These are phyloP conservation scores for Melanotaenia trifasciata DNA, from an alignment of 2,797 vertebrate genomes.

Conservation along the genomic window DNA sequence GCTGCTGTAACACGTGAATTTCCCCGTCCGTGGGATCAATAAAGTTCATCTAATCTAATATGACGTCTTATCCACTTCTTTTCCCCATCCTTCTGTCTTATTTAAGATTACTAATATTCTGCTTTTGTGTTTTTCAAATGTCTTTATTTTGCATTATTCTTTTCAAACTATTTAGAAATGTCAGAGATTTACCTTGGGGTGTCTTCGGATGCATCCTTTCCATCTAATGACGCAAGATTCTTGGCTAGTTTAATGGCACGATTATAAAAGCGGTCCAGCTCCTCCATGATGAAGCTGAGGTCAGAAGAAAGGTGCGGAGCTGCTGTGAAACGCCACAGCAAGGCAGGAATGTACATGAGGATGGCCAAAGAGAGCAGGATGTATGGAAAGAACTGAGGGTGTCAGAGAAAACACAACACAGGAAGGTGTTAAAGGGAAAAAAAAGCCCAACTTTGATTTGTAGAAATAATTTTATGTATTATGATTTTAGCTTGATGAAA, in stretches of 20 bases:
- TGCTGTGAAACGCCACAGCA: conserved; percentile 93
- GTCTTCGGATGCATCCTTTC: conserved; percentile 62
- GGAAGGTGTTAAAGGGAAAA: neutral
- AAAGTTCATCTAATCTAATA: too few species aligned
- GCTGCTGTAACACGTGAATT: too few species aligned
- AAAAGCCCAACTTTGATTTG: accelerated
- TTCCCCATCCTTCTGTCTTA: neutral
- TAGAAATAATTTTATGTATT: neutral
- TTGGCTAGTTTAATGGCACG: conserved; percentile 90
- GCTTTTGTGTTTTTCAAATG: neutral
- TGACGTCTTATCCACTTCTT: neutral
- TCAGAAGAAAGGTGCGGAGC: conserved; percentile 93
- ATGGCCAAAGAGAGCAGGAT: conserved; percentile 91
- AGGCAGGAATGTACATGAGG: conserved; percentile 89
- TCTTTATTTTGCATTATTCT: neutral
- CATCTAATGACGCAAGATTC: conserved; percentile 75
- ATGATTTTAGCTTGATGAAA: neutral
- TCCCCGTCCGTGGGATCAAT: too few species aligned
- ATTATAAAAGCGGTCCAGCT: conserved; percentile 96
- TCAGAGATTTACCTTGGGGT: conserved; percentile 63
- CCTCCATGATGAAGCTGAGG: conserved; percentile 96
- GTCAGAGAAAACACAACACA: conserved; percentile 27
- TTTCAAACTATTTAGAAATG: too few species aligned
- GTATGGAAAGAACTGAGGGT: conserved; percentile 93
- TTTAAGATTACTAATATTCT: neutral